Conservation (phyloP, 2,797 vertebrate genomes). For the Liparis tanakae region DNA sequence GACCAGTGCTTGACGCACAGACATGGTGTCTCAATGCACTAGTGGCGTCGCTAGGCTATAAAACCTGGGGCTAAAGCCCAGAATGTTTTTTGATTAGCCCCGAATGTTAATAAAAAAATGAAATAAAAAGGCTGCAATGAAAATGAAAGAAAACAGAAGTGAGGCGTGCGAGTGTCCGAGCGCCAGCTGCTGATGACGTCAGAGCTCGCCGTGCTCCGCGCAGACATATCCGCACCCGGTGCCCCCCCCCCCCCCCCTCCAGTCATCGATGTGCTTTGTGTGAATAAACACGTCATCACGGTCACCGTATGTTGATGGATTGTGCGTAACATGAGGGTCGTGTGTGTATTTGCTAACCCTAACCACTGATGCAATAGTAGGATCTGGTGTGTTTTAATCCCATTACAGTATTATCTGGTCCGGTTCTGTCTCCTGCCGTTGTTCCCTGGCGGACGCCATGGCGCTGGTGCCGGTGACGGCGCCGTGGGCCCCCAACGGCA, state of each 20-base stretch:
- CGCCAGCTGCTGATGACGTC: no score
- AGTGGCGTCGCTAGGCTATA: no score
- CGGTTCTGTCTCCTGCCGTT: background rate
- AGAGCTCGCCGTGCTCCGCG: no score
- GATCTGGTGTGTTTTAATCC: background rate
- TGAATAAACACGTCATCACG: background rate
- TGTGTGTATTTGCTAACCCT: background rate
- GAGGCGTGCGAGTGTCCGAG: no score
- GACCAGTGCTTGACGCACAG: background rate
- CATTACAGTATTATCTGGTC: background rate
- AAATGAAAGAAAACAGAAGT: no score
- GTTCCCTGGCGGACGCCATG: slow-evolving; percentile 49
- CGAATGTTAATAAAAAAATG: no score
- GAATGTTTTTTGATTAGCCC: no score
- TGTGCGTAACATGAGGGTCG: background rate
- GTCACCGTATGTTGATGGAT: background rate
- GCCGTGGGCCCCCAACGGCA: slow-evolving; percentile 61
- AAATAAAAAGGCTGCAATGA: no score
- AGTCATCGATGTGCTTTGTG: background rate
- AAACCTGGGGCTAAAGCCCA: no score
- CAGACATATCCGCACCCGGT: no score
- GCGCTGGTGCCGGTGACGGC: slow-evolving; percentile 8
- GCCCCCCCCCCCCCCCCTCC: no score
- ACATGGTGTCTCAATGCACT: background rate
- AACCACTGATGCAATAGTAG: background rate